Percentiles rank a stretch among this genome's conserved stretches.
Conservation (phyloP, 2,797 vertebrate genomes). For the Acanthurus leucopareius region DNA sequence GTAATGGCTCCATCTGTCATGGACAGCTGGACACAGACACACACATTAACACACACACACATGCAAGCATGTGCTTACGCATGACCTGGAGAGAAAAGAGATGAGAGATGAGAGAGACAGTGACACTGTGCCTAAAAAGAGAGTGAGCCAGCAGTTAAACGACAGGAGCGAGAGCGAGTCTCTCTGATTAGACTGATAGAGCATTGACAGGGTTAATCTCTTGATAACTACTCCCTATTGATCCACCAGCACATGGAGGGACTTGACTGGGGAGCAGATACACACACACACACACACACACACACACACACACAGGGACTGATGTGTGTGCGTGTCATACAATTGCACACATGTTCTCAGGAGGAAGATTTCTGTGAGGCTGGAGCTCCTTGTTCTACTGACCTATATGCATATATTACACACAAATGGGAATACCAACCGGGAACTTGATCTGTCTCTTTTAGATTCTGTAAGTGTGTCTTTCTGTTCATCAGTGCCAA, state of each 20-base stretch:
- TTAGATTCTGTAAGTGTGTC: constrained; percentile 32
- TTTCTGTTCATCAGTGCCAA: constrained; percentile 16
- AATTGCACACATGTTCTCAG: constrained; percentile 26
- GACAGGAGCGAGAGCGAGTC: constrained; percentile 24
- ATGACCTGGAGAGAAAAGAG: constrained; percentile 32
- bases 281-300: constrained; percentile 25
- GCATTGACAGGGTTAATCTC: constrained; percentile 76
- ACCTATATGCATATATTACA: constrained; percentile 78
- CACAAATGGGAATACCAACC: constrained; percentile 39
- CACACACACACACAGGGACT: constrained; percentile 22
- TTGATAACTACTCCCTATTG: constrained; percentile 78
- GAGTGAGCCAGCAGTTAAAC: constrained; percentile 23
- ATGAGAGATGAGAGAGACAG: constrained; percentile 1
- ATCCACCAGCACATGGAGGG: constrained; percentile 57
- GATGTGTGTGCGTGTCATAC: constrained; percentile 20
- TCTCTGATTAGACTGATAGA: constrained; percentile 71
- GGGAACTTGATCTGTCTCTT: constrained; percentile 43
- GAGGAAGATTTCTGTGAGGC: constrained; percentile 56
- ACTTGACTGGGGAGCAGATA: constrained; percentile 50
- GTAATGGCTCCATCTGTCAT: constrained; percentile 72
- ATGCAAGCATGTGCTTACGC: constrained; percentile 17
- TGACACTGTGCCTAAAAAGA: constrained; percentile 5
- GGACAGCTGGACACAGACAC: constrained; percentile 58
- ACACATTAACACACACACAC: constrained; percentile 2
- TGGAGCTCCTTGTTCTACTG: constrained; percentile 73